A percentile compares a stretch with the other conserved stretches of the same genome.
Conservation (phyloP, 2,888 invertebrate genomes). For the Hybos culiciformis region DNA sequence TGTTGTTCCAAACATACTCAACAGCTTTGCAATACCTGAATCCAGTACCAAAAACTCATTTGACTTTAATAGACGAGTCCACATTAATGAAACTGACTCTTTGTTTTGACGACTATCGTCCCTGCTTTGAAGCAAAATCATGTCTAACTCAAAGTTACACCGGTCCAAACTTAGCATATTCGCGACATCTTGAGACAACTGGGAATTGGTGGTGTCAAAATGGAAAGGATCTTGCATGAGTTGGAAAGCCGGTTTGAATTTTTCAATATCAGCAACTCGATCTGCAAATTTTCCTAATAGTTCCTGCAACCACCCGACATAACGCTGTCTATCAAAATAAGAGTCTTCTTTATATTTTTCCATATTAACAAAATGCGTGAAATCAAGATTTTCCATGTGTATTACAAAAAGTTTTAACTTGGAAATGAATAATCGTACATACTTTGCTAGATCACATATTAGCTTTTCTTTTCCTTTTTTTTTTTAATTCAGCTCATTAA, state of each 20-base stretch:
- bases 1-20: not conserved
- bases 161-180: not conserved
- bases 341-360: not conserved
- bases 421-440: too few relatives aligned
- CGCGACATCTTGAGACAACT: not conserved
- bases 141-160: not conserved
- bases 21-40: not conserved
- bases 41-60: not conserved
- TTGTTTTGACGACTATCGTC: not conserved
- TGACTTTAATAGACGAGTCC: not conserved
- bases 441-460: too few relatives aligned
- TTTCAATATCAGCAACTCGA: not conserved
- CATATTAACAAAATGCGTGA: too few relatives aligned
- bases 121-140: not conserved
- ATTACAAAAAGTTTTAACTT: too few relatives aligned
- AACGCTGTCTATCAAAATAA: not conserved
- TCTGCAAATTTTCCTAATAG: not conserved
- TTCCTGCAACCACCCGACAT: not conserved
- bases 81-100: not conserved
- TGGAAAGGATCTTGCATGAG: not conserved
- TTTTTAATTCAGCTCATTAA: too few relatives aligned
- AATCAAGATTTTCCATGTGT: too few relatives aligned
- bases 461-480: too few relatives aligned
- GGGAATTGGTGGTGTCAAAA: not conserved
- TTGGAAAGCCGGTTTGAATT: constrained; percentile 1